Conservation (phyloP, 1,140 invertebrate species). For the Drosophila azteca region DNA sequence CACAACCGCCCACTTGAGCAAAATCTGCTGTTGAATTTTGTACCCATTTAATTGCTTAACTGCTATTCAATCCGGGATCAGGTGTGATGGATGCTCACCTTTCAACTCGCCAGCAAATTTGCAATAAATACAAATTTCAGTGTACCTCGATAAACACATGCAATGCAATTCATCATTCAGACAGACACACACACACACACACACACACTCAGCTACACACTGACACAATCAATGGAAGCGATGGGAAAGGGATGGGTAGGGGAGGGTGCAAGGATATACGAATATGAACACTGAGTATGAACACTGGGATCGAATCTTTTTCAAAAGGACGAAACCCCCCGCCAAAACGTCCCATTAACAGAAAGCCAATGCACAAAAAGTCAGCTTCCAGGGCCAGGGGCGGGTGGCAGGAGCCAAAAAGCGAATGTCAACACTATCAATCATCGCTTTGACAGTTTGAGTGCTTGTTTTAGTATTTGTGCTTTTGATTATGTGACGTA, state of each 20-base stretch:
- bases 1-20: background rate
- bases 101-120: constrained; percentile 53
- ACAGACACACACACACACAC: constrained; percentile 27
- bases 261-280: background rate
- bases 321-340: constrained; percentile 46
- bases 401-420: constrained; percentile 69
- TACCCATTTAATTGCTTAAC: constrained; percentile 33
- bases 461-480: constrained; percentile 82
- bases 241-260: background rate
- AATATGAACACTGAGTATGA: too few relatives aligned
- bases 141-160: constrained; percentile 58
- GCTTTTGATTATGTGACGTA: constrained; percentile 78
- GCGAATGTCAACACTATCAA: constrained; percentile 82
- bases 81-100: constrained; percentile 62
- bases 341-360: constrained; percentile 70
- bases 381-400: constrained; percentile 32
- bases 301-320: constrained; percentile 21
- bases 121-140: constrained; percentile 68
- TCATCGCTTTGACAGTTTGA: constrained; percentile 82
- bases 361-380: constrained; percentile 75
- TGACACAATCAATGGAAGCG: background rate
- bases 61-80: constrained; percentile 9
- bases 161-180: constrained; percentile 78
- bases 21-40: background rate
- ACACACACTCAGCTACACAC: constrained; percentile 11